A percentile compares a stretch with the other conserved stretches of the same genome.
phyloP scores from a whole-genome alignment of 2,113 vertebrate species.

The Junco hyemalis region DNA sequence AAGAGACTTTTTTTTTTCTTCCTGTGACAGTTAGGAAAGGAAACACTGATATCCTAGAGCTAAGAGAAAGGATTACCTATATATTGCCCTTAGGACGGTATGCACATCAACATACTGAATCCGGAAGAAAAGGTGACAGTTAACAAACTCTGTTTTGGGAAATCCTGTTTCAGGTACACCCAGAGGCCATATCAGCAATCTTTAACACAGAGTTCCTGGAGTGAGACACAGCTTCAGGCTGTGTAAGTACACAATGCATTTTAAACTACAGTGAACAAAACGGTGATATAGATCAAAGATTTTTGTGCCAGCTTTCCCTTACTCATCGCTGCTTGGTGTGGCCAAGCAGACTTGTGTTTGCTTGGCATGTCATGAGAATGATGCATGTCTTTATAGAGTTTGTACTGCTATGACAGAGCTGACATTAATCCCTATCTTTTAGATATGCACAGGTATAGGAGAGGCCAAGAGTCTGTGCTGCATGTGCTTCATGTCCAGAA shows the following conservation, averaged over 20 bases:
- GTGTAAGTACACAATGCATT: accelerated
- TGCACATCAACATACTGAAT: background rate
- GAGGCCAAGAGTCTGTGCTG: background rate
- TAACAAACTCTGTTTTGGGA: background rate
- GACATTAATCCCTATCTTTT: background rate
- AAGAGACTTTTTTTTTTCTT: background rate
- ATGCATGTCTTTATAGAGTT: background rate
- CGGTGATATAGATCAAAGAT: background rate
- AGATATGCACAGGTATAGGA: accelerated
- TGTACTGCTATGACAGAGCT: background rate
- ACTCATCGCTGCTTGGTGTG: background rate
- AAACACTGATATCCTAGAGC: background rate
- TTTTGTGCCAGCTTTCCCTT: background rate
- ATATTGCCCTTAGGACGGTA: background rate
- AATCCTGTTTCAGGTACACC: background rate
- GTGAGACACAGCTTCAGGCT: background rate
- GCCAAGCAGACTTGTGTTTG: background rate
- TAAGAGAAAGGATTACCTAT: background rate
- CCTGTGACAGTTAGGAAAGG: background rate
- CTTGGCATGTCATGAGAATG: background rate
- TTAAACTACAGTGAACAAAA: background rate
- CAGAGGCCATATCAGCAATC: background rate
- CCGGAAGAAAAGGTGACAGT: background rate
- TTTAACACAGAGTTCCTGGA: background rate
- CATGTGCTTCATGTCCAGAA: background rate